Base-by-base conservation (phyloP, 2,888 invertebrate species). In the Cloeon dipterum region DNA sequence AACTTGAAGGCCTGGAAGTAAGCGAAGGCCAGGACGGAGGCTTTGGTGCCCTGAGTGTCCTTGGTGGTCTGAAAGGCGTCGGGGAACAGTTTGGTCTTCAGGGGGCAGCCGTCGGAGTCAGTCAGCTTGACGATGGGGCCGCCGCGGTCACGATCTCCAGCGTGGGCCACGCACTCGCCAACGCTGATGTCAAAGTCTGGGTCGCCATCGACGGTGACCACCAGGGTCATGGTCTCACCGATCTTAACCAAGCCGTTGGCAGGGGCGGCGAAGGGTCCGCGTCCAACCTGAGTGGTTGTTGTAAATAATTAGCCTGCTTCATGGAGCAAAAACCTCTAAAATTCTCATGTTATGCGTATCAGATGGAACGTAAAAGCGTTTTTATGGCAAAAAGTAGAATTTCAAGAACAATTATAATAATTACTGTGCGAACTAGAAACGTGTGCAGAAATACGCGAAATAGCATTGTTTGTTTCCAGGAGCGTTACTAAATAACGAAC, bases 1-100 rank as follows among this genome's bases (percentile, higher is more conserved):
- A 82, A 82, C 55, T 81, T 81, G 56, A 77, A 77, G 0, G 77
- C 78, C 50, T 55, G 76, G 58, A 81, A 78, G 62, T 63, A 76
- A 1, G 82, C 76, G 46, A 67, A 81, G 1, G 78, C 77, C 19
- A 79, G 70, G 17, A 79, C 66, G 4, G 75, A 72, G 7, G 75
- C 74, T 16, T 74, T 75, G 1, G 71, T 69, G 42, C 69, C 72
- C 26, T 73, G 73, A 4, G 77, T 76, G 3, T 76, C 71, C 45
- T 66, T 66, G 1, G 77, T 77, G 52, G 77, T 79, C 51, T 78
- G 78, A 71, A 81, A 82, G 0, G 76, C 66, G 2, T 79, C 79
- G 29, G 29, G 29, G 48, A 82, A 76, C 3, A 82, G 56, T 55
- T 82, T 82, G 1, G 75, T 74, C 50, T 79, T 78, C 4, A 78